Evolutionary conservation across 1,140 invertebrate species (phyloP).

Genomic region (Paraescarpia echinospica): DNA sequence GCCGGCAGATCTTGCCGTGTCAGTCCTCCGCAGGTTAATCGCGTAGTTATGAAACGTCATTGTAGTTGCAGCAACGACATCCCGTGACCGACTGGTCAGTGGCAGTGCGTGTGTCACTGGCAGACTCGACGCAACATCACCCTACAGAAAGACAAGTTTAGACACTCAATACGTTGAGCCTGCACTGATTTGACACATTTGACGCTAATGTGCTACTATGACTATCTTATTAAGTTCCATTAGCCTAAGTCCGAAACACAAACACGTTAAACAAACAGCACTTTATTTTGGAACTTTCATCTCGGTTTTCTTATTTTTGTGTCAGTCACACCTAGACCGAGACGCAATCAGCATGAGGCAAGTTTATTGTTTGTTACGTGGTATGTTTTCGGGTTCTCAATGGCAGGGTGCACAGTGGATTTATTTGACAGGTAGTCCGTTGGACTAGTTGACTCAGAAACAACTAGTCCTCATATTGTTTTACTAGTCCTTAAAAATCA

Average conservation of each 20-base stretch:
- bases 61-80: not conserved
- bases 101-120: not conserved
- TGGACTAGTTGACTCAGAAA: no score
- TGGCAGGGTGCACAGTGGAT: no score
- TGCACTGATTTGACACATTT: not conserved
- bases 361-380: no score
- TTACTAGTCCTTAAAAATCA: no score
- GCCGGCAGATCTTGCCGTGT: not conserved
- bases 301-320: not conserved
- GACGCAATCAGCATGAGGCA: no score
- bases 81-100: not conserved
- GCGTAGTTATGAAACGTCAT: not conserved
- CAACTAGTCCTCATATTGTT: no score
- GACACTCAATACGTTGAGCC: not conserved
- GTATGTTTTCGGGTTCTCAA: no score
- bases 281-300: no score
- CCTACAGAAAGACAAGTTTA: constrained; percentile 5
- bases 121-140: not conserved
- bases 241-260: not conserved
- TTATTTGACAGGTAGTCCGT: no score
- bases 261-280: not conserved
- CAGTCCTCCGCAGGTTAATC: not conserved
- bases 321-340: not conserved
- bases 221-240: not conserved
- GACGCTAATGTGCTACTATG: not conserved